Conservation (phyloP, 2,888 invertebrate genomes). For the Clitarchus hookeri region DNA sequence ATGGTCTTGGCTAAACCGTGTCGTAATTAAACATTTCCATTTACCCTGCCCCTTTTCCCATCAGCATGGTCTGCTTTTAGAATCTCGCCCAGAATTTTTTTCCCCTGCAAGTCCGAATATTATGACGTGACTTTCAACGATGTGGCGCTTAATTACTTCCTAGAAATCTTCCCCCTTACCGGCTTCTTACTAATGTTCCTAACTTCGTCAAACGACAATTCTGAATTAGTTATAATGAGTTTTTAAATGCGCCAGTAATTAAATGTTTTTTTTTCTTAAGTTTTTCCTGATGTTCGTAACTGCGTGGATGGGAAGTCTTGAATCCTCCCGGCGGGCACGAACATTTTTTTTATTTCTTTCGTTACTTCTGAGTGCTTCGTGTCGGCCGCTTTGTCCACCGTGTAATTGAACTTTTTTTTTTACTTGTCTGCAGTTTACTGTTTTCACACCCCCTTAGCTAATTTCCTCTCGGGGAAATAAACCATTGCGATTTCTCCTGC, state of each 20-base stretch:
- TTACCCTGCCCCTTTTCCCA: no score
- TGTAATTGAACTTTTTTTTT: neutral
- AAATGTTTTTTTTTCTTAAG: neutral
- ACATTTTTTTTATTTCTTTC: neutral
- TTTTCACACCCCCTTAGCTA: no score
- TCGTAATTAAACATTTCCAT: no score
- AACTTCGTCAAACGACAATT: conserved; percentile 14
- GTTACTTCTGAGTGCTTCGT: neutral
- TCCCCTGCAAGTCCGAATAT: neutral
- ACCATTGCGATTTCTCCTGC: no score
- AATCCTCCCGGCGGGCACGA: neutral
- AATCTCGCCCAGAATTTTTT: no score
- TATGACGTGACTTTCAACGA: neutral
- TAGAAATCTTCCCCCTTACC: neutral
- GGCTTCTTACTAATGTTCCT: neutral
- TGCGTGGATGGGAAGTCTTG: neutral
- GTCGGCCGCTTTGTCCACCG: neutral
- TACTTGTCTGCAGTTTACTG: no score
- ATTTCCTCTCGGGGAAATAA: no score
- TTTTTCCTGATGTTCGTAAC: neutral
- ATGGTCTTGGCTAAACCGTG: no score
- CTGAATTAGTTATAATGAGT: neutral
- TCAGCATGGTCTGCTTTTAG: no score
- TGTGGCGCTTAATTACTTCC: neutral
- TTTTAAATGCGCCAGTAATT: conserved; percentile 6